Conservation (phyloP, 2,113 vertebrate genomes). For the Saiga tatarica region DNA sequence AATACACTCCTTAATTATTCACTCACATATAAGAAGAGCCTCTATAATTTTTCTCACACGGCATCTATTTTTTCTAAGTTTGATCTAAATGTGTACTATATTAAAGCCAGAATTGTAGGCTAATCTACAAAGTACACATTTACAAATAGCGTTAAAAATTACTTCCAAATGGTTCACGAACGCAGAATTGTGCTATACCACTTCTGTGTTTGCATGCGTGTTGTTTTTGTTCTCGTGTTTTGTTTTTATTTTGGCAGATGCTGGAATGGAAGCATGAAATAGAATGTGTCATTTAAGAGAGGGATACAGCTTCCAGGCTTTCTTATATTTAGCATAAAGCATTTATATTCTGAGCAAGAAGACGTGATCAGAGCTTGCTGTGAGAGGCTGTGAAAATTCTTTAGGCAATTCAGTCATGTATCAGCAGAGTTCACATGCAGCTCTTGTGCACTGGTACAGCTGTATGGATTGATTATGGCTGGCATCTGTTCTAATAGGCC, state of each 20-base stretch:
- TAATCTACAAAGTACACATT: not conserved
- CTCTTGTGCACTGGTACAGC: not conserved
- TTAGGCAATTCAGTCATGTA: not conserved
- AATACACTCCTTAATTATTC: not conserved
- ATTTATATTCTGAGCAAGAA: not conserved
- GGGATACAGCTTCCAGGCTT: not conserved
- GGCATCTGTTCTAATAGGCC: not conserved
- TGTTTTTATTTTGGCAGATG: not conserved
- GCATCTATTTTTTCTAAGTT: not conserved
- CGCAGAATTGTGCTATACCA: not conserved
- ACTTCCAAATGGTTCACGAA: not conserved
- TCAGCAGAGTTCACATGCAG: not conserved
- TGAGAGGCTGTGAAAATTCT: not conserved
- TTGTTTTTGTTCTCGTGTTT: not conserved
- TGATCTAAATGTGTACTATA: not conserved
- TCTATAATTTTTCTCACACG: not conserved
- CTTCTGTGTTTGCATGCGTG: not conserved
- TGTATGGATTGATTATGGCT: not conserved
- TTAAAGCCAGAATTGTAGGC: slow-evolving; percentile 5
- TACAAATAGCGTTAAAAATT: not conserved
- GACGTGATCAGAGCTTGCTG: not conserved
- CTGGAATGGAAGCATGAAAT: not conserved
- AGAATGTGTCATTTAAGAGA: not conserved
- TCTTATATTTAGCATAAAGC: not conserved
- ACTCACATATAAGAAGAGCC: not conserved